A percentile compares a stretch with the other conserved stretches of the same genome.
Conservation (phyloP, 2,888 invertebrate species). For the Melolontha melolontha region DNA sequence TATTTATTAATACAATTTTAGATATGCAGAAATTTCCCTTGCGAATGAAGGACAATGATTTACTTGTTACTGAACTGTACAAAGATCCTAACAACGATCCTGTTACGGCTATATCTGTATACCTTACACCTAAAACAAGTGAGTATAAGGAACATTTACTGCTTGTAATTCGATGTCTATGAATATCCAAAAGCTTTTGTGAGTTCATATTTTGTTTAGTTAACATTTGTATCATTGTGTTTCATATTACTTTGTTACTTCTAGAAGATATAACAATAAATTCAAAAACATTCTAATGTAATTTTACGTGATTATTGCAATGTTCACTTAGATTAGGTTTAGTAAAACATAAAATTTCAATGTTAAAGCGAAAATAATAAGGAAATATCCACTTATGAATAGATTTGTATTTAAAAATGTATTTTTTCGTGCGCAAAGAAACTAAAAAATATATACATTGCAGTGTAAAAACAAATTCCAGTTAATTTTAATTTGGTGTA, state of each 20-base stretch:
- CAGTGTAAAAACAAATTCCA: no score
- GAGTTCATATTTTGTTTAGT: constrained; percentile 8
- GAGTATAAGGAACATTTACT: constrained; percentile 64
- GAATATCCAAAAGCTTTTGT: constrained; percentile 21
- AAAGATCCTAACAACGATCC: constrained; percentile 94
- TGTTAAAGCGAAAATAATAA: no score
- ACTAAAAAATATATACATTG: no score
- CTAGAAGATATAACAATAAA: constrained; percentile 3
- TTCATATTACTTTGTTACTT: constrained; percentile 1
- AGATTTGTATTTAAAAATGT: no score
- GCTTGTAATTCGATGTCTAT: constrained; percentile 17
- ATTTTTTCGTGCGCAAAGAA: no score
- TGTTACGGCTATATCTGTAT: constrained; percentile 98
- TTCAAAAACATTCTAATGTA: neutral
- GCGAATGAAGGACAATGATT: constrained; percentile 98
- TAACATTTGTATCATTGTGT: constrained; percentile 17
- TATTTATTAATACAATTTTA: constrained; percentile 61
- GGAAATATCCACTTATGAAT: no score
- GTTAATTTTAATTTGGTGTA: no score
- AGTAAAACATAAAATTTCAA: no score
- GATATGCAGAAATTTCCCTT: constrained; percentile 99
- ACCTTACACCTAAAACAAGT: constrained; percentile 99
- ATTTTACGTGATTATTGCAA: neutral
- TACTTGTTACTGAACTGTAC: constrained; percentile 96
- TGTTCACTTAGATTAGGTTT: no score